These are phyloP conservation scores for Platyura marginata DNA, from an alignment of 1,140 invertebrate species.

Conservation along the genomic window DNA sequence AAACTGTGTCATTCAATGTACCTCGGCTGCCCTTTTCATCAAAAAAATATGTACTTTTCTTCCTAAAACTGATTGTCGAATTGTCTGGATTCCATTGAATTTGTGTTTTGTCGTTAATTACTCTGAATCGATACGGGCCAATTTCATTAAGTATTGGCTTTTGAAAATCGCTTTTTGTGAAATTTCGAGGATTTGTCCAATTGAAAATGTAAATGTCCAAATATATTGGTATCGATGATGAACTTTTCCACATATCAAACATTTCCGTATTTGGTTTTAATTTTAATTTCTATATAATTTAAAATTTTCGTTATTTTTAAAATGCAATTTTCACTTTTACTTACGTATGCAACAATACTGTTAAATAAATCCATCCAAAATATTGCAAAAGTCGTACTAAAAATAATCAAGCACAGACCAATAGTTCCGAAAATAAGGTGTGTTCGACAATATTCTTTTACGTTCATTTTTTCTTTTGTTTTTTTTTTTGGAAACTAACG, in stretches of 20 bases:
- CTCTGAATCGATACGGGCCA: constrained; percentile 57
- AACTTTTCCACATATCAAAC: constrained; percentile 48
- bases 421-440: too few species aligned
- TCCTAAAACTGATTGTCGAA: constrained; percentile 59
- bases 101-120: constrained; percentile 48
- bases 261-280: constrained; percentile 37
- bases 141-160: constrained; percentile 43
- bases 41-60: constrained; percentile 58
- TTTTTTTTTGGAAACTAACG: too few species aligned
- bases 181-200: constrained; percentile 55
- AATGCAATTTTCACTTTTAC: too few species aligned
- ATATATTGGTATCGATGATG: constrained; percentile 55
- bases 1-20: constrained; percentile 50
- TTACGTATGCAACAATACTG: too few species aligned
- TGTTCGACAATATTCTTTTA: too few species aligned
- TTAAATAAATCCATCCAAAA: too few species aligned
- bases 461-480: too few species aligned
- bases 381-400: too few species aligned
- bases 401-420: too few species aligned
- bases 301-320: too few species aligned
- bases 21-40: constrained; percentile 52
- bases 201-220: constrained; percentile 63
- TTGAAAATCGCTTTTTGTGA: constrained; percentile 22
- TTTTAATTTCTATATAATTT: constrained; percentile 37
- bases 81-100: constrained; percentile 51